Evolutionary conservation across 2,888 invertebrate species (phyloP).

Genomic region (Clusia tigrina): DNA sequence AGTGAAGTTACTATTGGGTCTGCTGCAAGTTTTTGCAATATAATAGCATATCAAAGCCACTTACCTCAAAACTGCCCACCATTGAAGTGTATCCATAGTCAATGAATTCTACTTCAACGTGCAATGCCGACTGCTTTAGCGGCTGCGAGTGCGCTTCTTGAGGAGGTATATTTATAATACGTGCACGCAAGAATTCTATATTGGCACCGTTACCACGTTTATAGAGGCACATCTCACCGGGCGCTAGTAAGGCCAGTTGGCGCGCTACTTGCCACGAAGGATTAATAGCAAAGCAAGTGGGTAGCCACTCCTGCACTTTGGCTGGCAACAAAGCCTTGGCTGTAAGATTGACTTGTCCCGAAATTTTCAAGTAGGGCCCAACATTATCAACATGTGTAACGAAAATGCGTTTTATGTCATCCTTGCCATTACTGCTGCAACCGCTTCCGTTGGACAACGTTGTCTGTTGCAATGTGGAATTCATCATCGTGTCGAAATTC

Average conservation of each 20-base stretch:
- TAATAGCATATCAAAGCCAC: conserved; percentile 48
- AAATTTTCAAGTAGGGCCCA: conserved; percentile 75
- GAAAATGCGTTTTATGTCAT: conserved; percentile 26
- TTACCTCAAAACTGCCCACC: conserved; percentile 67
- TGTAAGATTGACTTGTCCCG: conserved; percentile 69
- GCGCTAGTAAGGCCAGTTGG: conserved; percentile 48
- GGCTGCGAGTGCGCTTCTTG: conserved; percentile 66
- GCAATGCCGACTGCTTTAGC: conserved; percentile 69
- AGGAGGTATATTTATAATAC: conserved; percentile 57
- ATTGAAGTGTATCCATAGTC: conserved; percentile 75
- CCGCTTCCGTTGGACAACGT: neutral
- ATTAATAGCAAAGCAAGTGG: conserved; percentile 53
- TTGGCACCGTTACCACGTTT: conserved; percentile 63
- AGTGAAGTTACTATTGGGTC: neutral
- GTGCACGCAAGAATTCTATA: conserved; percentile 56
- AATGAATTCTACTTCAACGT: conserved; percentile 72
- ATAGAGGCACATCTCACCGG: conserved; percentile 53
- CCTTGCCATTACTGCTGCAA: neutral
- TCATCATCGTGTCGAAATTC: too few species aligned
- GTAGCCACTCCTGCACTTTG: conserved; percentile 52
- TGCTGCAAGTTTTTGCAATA: neutral
- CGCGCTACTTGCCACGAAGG: conserved; percentile 49
- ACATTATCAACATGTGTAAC: conserved; percentile 74
- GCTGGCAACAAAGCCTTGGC: conserved; percentile 52
- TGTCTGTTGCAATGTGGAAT: too few species aligned